Evolutionary conservation across 2,797 vertebrate species (phyloP).

Genomic region (Chiloscyllium punctatum): DNA sequence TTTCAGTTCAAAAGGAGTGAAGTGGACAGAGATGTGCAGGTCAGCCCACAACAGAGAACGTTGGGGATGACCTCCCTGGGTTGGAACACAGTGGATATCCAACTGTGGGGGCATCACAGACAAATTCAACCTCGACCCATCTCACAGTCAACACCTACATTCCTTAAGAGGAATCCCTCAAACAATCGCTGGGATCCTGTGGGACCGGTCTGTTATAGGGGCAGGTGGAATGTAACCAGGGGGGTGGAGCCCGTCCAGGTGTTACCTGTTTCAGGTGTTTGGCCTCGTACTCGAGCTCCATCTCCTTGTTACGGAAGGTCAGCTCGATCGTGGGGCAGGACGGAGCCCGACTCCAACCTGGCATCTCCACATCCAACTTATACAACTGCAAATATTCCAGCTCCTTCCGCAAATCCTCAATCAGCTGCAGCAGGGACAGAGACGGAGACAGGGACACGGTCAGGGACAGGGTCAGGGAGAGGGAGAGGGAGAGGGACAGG

Average conservation of each 20-base stretch:
- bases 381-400: conserved; percentile 88
- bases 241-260: not conserved
- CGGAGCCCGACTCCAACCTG: conserved; percentile 67
- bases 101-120: not conserved
- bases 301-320: conserved; percentile 75
- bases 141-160: not conserved
- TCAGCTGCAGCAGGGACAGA: conserved; percentile 61
- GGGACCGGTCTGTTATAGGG: not conserved
- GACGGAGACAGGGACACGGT: not conserved
- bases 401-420: conserved; percentile 86
- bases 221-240: not conserved
- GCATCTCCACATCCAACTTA: conserved; percentile 78
- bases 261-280: conserved; percentile 85
- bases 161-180: no score
- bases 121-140: not conserved
- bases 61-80: not conserved
- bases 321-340: conserved; percentile 71
- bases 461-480: not conserved
- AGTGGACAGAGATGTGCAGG: no score
- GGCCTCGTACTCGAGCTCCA: conserved; percentile 86
- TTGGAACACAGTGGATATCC: not conserved
- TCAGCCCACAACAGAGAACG: no score
- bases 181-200: not conserved
- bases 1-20: no score
- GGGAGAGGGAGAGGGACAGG: no score